These are phyloP conservation scores for Etheostoma cragini DNA, from an alignment of 2,113 vertebrate species.

Conservation along the genomic window DNA sequence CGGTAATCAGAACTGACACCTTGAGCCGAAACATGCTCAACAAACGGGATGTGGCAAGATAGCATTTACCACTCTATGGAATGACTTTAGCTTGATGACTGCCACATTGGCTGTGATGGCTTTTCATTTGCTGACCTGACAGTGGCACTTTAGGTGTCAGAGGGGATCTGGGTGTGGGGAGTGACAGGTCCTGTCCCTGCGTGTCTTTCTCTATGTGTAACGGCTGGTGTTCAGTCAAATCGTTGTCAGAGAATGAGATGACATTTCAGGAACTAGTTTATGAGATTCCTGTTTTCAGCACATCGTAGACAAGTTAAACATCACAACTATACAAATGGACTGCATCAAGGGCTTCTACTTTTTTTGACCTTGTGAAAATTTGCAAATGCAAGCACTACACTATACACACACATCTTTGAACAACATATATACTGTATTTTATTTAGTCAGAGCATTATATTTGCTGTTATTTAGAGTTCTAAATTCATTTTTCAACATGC, in stretches of 20 bases:
- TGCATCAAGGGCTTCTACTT: background rate
- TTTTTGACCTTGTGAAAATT: constrained; percentile 4
- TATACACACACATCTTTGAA: background rate
- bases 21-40: constrained; percentile 44
- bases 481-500: background rate
- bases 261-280: constrained; percentile 69
- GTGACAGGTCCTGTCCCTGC: constrained; percentile 66
- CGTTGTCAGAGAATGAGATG: constrained; percentile 61
- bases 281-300: constrained; percentile 64
- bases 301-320: constrained; percentile 38
- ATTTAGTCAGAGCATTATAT: background rate
- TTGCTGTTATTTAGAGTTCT: background rate
- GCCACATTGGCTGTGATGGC: constrained; percentile 67
- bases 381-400: background rate
- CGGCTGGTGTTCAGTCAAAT: constrained; percentile 67
- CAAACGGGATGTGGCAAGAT: constrained; percentile 56
- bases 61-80: constrained; percentile 55
- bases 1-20: constrained; percentile 48
- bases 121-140: constrained; percentile 77
- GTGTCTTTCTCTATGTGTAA: constrained; percentile 45
- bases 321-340: constrained; percentile 9
- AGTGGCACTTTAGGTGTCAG: constrained; percentile 66
- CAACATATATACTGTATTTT: background rate
- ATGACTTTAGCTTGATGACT: constrained; percentile 64
- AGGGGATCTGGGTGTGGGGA: constrained; percentile 64